These are phyloP conservation scores for Phrynocephalus vlangalii DNA, from an alignment of 2,797 vertebrate species.

Conservation along the genomic window DNA sequence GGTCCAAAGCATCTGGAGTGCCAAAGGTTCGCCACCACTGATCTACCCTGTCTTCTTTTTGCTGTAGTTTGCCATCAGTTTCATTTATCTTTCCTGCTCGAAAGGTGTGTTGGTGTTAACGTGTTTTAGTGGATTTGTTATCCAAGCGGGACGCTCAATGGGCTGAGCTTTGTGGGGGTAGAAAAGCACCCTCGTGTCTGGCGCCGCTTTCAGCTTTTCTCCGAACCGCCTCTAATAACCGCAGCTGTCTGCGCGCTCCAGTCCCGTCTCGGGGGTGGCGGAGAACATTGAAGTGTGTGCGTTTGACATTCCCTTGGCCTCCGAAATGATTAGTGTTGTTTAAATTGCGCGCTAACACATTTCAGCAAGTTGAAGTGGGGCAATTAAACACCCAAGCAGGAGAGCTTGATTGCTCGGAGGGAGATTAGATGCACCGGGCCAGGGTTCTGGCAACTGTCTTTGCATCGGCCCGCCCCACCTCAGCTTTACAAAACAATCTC, in stretches of 20 bases:
- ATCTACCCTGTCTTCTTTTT: not conserved
- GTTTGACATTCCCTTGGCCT: constrained; percentile 48
- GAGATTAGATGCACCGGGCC: constrained; percentile 24
- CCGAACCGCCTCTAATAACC: not conserved
- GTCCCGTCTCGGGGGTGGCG: not conserved
- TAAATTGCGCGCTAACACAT: constrained; percentile 40
- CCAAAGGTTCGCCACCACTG: too few relatives aligned
- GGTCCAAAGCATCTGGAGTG: too few relatives aligned
- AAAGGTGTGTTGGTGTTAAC: too few relatives aligned
- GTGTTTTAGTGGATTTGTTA: not conserved
- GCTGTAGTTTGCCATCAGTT: not conserved
- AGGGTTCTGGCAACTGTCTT: not conserved
- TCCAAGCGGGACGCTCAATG: too few relatives aligned
- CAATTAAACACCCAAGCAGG: constrained; percentile 31
- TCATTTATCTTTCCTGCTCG: not conserved
- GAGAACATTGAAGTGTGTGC: constrained; percentile 9
- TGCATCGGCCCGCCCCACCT: not conserved
- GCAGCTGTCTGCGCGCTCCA: not conserved
- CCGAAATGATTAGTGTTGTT: constrained; percentile 18
- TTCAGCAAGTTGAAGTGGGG: constrained; percentile 37
- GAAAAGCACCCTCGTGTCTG: not conserved
- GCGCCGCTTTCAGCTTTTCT: not conserved
- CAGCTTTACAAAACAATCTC: constrained; percentile 34
- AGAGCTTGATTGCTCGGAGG: constrained; percentile 39
- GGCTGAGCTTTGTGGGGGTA: not conserved